Percentiles rank a stretch among this genome's conserved stretches.
Evolutionary conservation across 2,888 invertebrate genomes (phyloP).

Genomic region (Drosophila cognata): DNA sequence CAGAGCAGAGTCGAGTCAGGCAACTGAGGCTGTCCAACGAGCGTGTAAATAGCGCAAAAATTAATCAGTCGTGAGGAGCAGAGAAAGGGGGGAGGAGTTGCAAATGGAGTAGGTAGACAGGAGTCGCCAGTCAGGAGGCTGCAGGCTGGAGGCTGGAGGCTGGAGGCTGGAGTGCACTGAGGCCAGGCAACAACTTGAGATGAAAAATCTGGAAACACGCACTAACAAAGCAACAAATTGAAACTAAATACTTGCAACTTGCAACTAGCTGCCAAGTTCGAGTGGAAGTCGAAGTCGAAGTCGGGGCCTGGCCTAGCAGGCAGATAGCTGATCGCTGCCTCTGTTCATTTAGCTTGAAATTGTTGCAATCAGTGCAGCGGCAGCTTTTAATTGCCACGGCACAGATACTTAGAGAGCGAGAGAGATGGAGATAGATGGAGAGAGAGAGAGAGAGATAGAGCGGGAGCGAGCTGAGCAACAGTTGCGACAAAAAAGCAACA

Average conservation of each 20-base stretch:
- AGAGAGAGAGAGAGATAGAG: slow-evolving; percentile 2
- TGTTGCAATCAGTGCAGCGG: slow-evolving; percentile 79
- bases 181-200: slow-evolving; percentile 35
- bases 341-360: slow-evolving; percentile 79
- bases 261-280: slow-evolving; percentile 29
- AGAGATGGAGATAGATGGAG: slow-evolving; percentile 1
- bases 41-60: slow-evolving; percentile 82
- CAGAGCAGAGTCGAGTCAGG: slow-evolving; percentile 15
- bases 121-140: slow-evolving; percentile 32
- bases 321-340: slow-evolving; percentile 54
- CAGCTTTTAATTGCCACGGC: slow-evolving; percentile 69
- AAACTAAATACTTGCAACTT: slow-evolving; percentile 84
- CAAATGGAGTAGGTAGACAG: slow-evolving; percentile 36
- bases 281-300: slow-evolving; percentile 14
- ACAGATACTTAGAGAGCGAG: slow-evolving; percentile 11
- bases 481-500: slow-evolving; percentile 63
- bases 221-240: slow-evolving; percentile 84
- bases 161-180: slow-evolving; percentile 24
- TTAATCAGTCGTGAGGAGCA: slow-evolving; percentile 71
- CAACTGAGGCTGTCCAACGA: slow-evolving; percentile 59
- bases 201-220: slow-evolving; percentile 76
- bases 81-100: slow-evolving; percentile 7
- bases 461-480: slow-evolving; percentile 29
- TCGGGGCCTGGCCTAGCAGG: slow-evolving; percentile 22
- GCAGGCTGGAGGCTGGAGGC: neutral